Evolutionary conservation across 2,797 vertebrate genomes (phyloP), one percentile per base, ranked within the genome.

Genomic region (Galagoides demidoff): DNA sequence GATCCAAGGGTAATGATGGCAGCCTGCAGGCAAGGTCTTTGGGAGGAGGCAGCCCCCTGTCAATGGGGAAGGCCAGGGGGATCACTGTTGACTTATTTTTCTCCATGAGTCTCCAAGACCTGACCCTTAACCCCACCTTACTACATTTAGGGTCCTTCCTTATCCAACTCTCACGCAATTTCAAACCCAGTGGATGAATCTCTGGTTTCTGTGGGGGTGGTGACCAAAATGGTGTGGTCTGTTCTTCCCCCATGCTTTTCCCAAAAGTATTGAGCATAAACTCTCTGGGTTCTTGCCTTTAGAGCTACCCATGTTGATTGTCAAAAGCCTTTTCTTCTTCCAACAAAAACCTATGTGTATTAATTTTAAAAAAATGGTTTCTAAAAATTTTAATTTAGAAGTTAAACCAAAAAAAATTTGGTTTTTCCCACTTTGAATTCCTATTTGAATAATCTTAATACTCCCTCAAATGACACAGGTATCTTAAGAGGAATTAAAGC

Each of bases 401-500:
- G 37, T 71, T 76, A 84, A 84, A 66, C 39, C 5, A 57, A 81
- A 57, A 73, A 59, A 73, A 45, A 63, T 34, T 23, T 52, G 64
- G 12, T 39, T 52, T 66, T 93, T 29, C 4, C 1, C n/a, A 34
- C 39, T 82, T 77, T 76, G 27, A 22, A 22, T 37, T 85, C 16
- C 45, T 83, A 25, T 79, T 85, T 90, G 61, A 79, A 85, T n/a
- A 81, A 94, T 79, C 55, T n/a, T 61, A 91, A 91, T 83, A 82
- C 52, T 77, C 52, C 10, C 12, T 29, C 2, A 76, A 82, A 77
- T 55, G 57, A 37, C 29, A 52, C 1, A 66, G 55, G 16, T 57
- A 3, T 90, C 81, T 85, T 45, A 13, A 94, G 49, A 61, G 87
- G 39, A 68, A 78, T 90, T 81, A 85, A 87, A 77, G 81, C 45